Conservation (phyloP, 2,888 invertebrate genomes). For the Mythimna lalbum region DNA sequence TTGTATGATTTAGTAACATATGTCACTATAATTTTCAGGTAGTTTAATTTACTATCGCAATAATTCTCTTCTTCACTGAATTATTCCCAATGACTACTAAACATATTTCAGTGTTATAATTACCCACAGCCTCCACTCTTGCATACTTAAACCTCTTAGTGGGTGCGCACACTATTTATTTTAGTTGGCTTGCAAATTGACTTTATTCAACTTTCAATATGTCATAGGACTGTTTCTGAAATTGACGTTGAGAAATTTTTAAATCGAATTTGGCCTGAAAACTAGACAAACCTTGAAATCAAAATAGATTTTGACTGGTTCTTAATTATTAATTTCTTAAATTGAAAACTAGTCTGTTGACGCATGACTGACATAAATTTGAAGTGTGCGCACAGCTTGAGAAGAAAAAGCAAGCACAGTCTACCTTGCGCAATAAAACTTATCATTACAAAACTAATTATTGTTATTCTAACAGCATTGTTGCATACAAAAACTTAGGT, state of each 20-base stretch:
- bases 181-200: not conserved
- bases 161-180: constrained; percentile 15
- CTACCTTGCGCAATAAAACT: constrained; percentile 31
- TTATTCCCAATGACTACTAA: too few species aligned
- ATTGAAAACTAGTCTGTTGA: too few species aligned
- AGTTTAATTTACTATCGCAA: too few species aligned
- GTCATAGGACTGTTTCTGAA: too few species aligned
- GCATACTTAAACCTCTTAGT: constrained; percentile 14
- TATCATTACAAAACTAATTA: constrained; percentile 41
- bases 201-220: not conserved
- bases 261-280: too few species aligned
- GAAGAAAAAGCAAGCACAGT: constrained; percentile 53
- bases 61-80: too few species aligned
- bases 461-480: constrained; percentile 25
- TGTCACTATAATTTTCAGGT: too few species aligned
- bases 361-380: not conserved
- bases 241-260: too few species aligned
- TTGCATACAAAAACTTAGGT: constrained; percentile 47
- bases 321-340: too few species aligned
- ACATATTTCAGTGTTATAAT: not conserved
- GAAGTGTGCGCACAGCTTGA: constrained; percentile 31
- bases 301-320: too few species aligned
- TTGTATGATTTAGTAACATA: too few species aligned
- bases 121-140: constrained; percentile 26
- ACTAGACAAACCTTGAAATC: too few species aligned